These are phyloP conservation scores for Melierax canorus DNA, from an alignment of 2,113 vertebrate genomes.

Conservation along the genomic window DNA sequence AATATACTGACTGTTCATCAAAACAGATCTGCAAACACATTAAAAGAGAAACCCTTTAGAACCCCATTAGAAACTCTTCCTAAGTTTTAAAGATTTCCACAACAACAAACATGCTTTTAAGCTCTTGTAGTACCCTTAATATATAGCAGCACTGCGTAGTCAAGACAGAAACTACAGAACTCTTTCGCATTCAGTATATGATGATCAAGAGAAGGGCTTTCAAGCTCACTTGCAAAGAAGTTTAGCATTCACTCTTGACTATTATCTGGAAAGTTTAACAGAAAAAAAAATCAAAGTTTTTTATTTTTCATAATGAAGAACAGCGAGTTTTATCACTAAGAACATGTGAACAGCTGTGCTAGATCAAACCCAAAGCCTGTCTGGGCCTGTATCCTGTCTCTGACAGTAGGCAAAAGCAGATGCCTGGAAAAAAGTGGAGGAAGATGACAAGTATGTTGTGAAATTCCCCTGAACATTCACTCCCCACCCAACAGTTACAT, in stretches of 20 bases:
- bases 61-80: neutral
- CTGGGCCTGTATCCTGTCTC: neutral
- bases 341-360: neutral
- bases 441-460: neutral
- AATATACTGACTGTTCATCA: neutral
- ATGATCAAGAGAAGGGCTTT: neutral
- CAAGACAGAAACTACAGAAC: neutral
- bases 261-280: neutral
- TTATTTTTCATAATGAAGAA: neutral
- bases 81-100: neutral
- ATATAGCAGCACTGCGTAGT: neutral
- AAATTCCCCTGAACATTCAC: neutral
- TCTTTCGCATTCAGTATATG: neutral
- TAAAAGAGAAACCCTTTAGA: neutral
- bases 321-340: neutral
- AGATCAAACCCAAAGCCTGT: slow-evolving; percentile 4
- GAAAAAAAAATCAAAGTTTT: neutral
- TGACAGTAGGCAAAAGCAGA: slow-evolving; percentile 22
- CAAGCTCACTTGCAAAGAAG: neutral
- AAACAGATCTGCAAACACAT: neutral
- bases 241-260: neutral
- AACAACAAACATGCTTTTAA: neutral
- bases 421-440: neutral
- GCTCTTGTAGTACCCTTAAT: neutral
- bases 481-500: neutral